A percentile compares a stretch with the other conserved stretches of the same genome.
Conservation (phyloP, 2,113 vertebrate species). For the Clarias batrachus region DNA sequence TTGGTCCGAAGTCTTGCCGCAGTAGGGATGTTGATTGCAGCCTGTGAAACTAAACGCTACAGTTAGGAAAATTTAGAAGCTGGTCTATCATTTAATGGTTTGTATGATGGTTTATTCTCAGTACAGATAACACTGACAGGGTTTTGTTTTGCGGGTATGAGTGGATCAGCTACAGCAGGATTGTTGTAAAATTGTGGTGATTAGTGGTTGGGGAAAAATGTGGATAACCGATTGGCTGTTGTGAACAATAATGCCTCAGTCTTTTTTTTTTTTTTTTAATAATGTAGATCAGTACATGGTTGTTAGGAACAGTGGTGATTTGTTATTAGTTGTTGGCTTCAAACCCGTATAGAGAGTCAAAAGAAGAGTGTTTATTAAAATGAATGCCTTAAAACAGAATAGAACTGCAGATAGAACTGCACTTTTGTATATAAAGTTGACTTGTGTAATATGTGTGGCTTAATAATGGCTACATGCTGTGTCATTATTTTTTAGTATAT, state of each 20-base stretch:
- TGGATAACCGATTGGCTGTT: not conserved
- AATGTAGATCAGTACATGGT: not conserved
- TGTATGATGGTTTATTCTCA: not conserved
- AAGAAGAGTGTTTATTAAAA: not conserved
- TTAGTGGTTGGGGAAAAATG: not conserved
- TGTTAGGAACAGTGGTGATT: not conserved
- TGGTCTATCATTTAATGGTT: constrained; percentile 1
- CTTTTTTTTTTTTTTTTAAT: too few relatives aligned
- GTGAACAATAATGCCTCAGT: too few relatives aligned
- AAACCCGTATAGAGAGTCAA: not conserved
- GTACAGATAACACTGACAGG: not conserved
- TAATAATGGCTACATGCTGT: not conserved
- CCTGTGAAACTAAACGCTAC: not conserved
- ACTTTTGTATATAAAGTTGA: not conserved
- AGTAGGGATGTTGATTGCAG: not conserved
- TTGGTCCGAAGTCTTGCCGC: not conserved
- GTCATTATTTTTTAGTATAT: not conserved
- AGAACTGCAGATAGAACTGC: not conserved
- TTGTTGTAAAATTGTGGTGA: not conserved
- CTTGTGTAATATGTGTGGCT: not conserved
- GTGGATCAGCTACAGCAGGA: not conserved
- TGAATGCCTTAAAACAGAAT: not conserved
- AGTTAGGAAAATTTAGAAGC: not conserved
- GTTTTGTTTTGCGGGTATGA: not conserved
- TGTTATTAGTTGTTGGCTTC: not conserved